Conservation (phyloP, 2,797 vertebrate genomes). For the Cheirogaleus major region DNA sequence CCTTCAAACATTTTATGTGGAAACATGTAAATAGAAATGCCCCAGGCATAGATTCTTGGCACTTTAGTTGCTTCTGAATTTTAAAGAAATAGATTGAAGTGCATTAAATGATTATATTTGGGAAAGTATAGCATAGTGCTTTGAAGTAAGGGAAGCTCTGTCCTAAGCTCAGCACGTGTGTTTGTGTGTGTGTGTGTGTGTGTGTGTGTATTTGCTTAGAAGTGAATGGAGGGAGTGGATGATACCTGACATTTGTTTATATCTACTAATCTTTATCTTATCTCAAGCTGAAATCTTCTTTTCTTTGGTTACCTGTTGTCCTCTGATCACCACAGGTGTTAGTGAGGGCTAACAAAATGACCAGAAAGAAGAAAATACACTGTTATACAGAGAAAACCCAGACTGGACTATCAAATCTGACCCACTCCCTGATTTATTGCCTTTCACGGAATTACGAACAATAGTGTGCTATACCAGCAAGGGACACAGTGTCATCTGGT, state of each 20-base stretch:
- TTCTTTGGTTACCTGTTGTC: background rate
- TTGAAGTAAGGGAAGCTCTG: background rate
- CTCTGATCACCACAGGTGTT: background rate
- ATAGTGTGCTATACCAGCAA: background rate
- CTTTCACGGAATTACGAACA: background rate
- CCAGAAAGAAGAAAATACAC: background rate
- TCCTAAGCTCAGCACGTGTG: background rate
- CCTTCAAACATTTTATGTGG: background rate
- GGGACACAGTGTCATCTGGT: no score
- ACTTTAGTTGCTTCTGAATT: background rate
- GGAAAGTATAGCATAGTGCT: background rate
- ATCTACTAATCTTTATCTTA: background rate
- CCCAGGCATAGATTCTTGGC: background rate
- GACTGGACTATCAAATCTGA: background rate
- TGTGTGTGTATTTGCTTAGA: background rate
- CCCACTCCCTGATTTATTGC: background rate
- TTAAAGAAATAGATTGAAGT: background rate
- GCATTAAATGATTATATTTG: background rate
- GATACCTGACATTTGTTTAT: background rate
- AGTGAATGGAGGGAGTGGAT: background rate
- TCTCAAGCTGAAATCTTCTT: background rate
- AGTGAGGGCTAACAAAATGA: background rate
- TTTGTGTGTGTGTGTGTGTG: background rate
- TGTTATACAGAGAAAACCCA: background rate
- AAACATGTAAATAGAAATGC: background rate